Evolutionary conservation across 2,797 vertebrate genomes (phyloP).

Genomic region (Argentina silus): DNA sequence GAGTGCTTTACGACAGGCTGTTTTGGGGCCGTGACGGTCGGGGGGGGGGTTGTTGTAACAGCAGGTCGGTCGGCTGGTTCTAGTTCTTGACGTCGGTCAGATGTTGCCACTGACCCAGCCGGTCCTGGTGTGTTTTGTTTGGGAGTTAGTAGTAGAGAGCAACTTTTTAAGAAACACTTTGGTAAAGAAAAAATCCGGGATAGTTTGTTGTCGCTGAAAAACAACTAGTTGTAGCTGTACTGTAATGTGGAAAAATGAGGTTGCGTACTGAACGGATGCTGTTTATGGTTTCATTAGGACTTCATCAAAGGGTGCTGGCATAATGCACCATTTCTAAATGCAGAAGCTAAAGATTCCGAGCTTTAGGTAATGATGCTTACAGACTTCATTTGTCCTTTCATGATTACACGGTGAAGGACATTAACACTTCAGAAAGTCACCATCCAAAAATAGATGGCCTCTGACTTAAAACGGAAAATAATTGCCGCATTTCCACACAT

Average conservation of each 20-base stretch:
- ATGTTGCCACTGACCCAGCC: background rate
- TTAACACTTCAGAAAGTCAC: background rate
- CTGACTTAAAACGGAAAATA: background rate
- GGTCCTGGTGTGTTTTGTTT: too few relatives aligned
- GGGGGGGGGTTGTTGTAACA: conserved; percentile 16
- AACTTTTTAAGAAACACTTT: too few relatives aligned
- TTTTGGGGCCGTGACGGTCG: conserved; percentile 1
- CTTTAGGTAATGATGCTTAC: background rate
- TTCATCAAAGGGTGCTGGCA: too few relatives aligned
- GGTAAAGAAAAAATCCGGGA: too few relatives aligned
- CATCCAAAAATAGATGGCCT: background rate
- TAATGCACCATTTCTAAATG: too few relatives aligned
- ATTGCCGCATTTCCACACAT: background rate
- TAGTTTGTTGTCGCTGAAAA: too few relatives aligned
- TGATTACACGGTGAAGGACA: background rate
- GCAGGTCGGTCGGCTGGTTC: conserved; percentile 7
- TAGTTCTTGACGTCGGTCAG: background rate
- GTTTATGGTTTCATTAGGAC: too few relatives aligned
- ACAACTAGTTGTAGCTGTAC: too few relatives aligned
- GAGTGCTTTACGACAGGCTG: conserved; percentile 23
- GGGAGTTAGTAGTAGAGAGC: too few relatives aligned
- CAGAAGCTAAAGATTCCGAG: background rate
- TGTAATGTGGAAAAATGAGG: too few relatives aligned
- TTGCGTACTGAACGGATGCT: too few relatives aligned
- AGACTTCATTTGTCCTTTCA: background rate